These are phyloP conservation scores for Lepidurus couesii DNA, from an alignment of 1,140 invertebrate genomes.

Conservation along the genomic window DNA sequence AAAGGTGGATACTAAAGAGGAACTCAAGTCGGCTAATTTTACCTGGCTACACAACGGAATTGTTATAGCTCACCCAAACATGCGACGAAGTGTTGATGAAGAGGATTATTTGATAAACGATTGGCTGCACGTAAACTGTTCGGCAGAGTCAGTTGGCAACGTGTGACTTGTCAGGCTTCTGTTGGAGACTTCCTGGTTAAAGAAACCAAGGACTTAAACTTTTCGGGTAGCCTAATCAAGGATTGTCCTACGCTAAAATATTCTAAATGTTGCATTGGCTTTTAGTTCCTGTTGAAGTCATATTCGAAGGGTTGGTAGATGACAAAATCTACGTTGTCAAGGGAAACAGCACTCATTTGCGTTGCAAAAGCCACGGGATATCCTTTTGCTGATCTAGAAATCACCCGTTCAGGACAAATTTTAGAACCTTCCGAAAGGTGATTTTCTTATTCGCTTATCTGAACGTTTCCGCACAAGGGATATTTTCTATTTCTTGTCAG, in stretches of 20 bases:
- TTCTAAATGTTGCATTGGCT: neutral
- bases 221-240: neutral
- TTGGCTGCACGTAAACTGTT: neutral
- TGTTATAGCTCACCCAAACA: neutral
- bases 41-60: neutral
- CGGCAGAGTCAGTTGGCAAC: neutral
- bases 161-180: neutral
- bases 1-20: neutral
- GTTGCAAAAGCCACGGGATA: constrained; percentile 37
- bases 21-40: neutral
- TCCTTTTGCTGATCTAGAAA: constrained; percentile 32
- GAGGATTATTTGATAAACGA: neutral
- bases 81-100: neutral
- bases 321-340: neutral
- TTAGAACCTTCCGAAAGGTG: neutral
- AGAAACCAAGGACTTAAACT: neutral
- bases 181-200: neutral
- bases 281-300: neutral
- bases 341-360: constrained; percentile 31
- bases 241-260: neutral
- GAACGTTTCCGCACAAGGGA: constrained; percentile 23
- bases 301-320: neutral
- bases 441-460: neutral
- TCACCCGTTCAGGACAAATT: neutral
- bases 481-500: constrained; percentile 30